A percentile compares a stretch with the other conserved stretches of the same genome.
Conservation (phyloP, 2,113 vertebrate genomes). For the Coracopsis vasa region DNA sequence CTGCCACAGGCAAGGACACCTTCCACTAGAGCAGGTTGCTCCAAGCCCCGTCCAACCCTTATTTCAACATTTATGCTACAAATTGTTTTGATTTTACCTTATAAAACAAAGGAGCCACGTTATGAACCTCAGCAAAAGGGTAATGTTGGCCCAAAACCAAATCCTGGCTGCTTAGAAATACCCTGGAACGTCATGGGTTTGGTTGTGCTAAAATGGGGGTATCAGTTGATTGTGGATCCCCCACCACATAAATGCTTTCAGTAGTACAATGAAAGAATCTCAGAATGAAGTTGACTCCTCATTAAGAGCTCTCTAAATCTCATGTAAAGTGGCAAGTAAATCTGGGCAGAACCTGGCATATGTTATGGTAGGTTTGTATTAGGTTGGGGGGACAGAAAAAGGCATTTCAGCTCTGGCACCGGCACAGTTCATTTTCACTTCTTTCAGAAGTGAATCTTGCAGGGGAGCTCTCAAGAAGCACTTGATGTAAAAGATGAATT, state of each 20-base stretch:
- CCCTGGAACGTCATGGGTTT: fast-evolving
- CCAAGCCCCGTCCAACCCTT: too few relatives aligned
- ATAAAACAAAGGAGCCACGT: not conserved
- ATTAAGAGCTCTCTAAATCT: not conserved
- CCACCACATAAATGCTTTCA: not conserved
- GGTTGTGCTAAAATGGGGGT: not conserved
- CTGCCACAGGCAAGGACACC: too few relatives aligned
- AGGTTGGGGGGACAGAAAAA: fast-evolving
- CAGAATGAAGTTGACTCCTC: not conserved
- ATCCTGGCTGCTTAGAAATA: not conserved
- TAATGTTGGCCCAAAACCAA: not conserved
- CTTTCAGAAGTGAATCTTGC: not conserved
- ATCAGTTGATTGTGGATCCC: not conserved
- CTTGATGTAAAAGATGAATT: not conserved
- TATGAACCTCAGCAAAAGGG: not conserved
- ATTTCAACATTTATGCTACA: not conserved
- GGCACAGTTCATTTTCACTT: not conserved
- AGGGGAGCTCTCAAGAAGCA: not conserved
- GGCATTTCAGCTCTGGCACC: not conserved
- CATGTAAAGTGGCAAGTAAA: not conserved
- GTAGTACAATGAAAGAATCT: not conserved
- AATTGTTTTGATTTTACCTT: not conserved
- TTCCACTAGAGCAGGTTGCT: too few relatives aligned
- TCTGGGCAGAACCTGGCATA: not conserved
- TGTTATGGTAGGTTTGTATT: not conserved